Evolutionary conservation across 2,113 vertebrate genomes (phyloP).

Genomic region (Toxostoma redivivum): DNA sequence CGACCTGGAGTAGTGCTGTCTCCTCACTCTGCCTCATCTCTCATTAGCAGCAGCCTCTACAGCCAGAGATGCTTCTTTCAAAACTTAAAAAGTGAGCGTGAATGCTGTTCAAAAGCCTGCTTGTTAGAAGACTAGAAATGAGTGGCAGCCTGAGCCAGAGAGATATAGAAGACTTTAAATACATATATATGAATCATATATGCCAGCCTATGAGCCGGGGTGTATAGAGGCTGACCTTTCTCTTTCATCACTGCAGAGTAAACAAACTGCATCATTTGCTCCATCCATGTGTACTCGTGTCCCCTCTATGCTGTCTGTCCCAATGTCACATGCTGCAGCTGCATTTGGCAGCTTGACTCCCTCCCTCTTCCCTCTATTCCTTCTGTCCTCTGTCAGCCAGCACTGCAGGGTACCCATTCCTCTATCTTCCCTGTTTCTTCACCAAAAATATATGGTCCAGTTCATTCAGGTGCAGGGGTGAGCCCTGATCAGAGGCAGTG

Average conservation of each 20-base stretch:
- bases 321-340: background rate
- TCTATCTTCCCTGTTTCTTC: background rate
- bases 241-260: constrained; percentile 6
- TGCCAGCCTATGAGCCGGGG: background rate
- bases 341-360: background rate
- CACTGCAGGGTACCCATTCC: background rate
- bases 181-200: constrained; percentile 18
- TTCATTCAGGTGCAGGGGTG: background rate
- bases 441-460: background rate
- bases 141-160: constrained; percentile 47
- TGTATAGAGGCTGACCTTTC: background rate
- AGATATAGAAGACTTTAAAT: constrained; percentile 44
- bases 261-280: constrained; percentile 24
- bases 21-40: constrained; percentile 20
- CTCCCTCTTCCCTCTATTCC: background rate
- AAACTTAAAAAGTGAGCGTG: constrained; percentile 49
- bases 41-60: constrained; percentile 50
- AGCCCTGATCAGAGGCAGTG: background rate
- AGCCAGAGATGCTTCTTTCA: background rate
- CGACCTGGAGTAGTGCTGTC: background rate
- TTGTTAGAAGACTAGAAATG: constrained; percentile 33
- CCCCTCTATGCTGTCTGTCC: background rate
- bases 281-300: background rate
- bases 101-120: constrained; percentile 43
- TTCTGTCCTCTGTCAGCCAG: background rate